Evolutionary conservation across 2,888 invertebrate genomes (phyloP).

Genomic region (Nesidiocoris tenuis): DNA sequence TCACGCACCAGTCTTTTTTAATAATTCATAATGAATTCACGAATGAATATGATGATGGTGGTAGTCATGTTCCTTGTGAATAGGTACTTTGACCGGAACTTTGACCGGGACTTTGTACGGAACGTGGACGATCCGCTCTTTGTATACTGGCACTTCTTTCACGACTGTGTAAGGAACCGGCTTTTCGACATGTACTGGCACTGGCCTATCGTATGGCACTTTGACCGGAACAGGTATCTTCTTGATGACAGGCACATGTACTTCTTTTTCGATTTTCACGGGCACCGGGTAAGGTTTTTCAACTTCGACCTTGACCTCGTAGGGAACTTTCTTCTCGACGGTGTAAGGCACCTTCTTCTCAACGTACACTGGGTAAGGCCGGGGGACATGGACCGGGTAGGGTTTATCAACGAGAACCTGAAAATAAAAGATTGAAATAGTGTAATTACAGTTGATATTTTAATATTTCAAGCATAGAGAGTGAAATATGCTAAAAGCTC

Average conservation of each 20-base stretch:
- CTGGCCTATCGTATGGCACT: slow-evolving; percentile 57
- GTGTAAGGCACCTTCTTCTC: slow-evolving; percentile 63
- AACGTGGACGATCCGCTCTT: slow-evolving; percentile 43
- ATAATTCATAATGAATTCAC: too few species aligned
- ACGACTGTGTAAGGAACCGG: slow-evolving; percentile 42
- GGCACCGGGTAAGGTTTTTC: slow-evolving; percentile 48
- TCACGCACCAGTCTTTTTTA: too few species aligned
- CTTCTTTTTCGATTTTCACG: slow-evolving; percentile 45
- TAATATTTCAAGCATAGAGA: too few species aligned
- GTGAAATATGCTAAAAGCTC: too few species aligned
- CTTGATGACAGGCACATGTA: slow-evolving; percentile 45
- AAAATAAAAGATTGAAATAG: too few species aligned
- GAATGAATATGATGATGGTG: background rate
- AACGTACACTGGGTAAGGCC: slow-evolving; percentile 68
- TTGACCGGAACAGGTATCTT: slow-evolving; percentile 57
- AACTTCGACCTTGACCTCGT: slow-evolving; percentile 48
- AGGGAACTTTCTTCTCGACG: slow-evolving; percentile 59
- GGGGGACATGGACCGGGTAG: slow-evolving; percentile 61
- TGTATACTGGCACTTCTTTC: slow-evolving; percentile 44
- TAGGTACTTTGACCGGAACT: slow-evolving; percentile 29
- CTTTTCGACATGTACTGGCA: slow-evolving; percentile 43
- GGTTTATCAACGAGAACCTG: slow-evolving; percentile 53
- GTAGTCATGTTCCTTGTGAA: slow-evolving; percentile 10
- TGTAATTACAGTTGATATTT: too few species aligned
- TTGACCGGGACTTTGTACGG: slow-evolving; percentile 38